phyloP scores from a whole-genome alignment of 2,113 vertebrate genomes.

The Seriola rivoliana region DNA sequence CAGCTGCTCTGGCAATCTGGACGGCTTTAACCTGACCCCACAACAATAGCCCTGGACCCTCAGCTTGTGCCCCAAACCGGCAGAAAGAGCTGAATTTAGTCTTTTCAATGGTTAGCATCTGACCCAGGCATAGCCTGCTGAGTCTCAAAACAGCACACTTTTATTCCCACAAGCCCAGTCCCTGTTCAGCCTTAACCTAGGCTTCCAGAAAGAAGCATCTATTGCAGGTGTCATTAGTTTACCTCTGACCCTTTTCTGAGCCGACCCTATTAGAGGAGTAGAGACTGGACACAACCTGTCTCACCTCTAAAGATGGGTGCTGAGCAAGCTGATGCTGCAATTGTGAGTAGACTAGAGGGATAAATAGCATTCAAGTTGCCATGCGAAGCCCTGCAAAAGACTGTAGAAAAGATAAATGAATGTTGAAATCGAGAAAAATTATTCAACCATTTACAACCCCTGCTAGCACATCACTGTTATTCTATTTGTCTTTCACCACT shows the following conservation, averaged over 20 bases:
- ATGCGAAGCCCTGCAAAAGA: constrained; percentile 47
- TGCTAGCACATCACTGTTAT: constrained; percentile 74
- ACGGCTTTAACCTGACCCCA: constrained; percentile 78
- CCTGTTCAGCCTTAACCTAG: constrained; percentile 69
- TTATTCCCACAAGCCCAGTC: constrained; percentile 82
- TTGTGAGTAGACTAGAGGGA: constrained; percentile 48
- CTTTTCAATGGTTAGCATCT: constrained; percentile 79
- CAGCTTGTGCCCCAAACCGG: constrained; percentile 74
- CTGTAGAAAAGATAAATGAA: constrained; percentile 71
- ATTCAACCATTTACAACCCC: constrained; percentile 79
- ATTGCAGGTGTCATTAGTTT: constrained; percentile 82
- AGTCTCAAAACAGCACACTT: constrained; percentile 81
- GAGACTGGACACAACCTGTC: constrained; percentile 74
- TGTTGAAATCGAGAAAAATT: constrained; percentile 71
- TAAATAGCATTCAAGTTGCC: constrained; percentile 63
- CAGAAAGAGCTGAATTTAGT: constrained; percentile 85
- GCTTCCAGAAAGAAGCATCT: constrained; percentile 81
- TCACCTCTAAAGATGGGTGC: constrained; percentile 68
- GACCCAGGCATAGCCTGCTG: constrained; percentile 77
- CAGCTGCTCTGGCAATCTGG: constrained; percentile 81
- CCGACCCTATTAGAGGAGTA: constrained; percentile 80
- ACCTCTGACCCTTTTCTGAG: constrained; percentile 78
- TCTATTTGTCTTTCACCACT: constrained; percentile 82
- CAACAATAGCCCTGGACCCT: constrained; percentile 83
- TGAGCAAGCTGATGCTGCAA: constrained; percentile 66